Base-by-base conservation (phyloP, 2,113 vertebrate species). In the Isichthys henryi region DNA sequence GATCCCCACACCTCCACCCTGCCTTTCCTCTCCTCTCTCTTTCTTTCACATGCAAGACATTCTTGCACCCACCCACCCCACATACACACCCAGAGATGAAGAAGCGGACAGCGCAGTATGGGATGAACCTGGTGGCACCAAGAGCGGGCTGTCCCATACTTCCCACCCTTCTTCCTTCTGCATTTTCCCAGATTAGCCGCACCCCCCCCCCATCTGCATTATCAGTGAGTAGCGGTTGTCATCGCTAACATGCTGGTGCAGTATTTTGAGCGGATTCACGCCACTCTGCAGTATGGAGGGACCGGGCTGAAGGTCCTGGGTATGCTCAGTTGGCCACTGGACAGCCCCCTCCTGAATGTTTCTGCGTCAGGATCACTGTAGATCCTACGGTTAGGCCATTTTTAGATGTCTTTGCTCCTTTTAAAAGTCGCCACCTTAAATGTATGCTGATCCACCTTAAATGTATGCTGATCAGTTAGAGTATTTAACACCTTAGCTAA, bases 1-100 rank as follows among this genome's bases (percentile, higher is more conserved):
- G 92, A 95, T 74, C 11, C 43, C 48, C 70, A 4, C 10, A 9
- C 31, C 1, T 43, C 52, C 23, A n/a, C 21, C n/a, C 62, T 31
- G 9, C 62, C 52, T 46, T 83, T 80, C 85, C 45, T 35, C 52
- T 56, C 39, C 52, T 85, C 6, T 83, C 50, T 49, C 48, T 50
- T 45, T 58, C 86, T 43, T 88, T 31, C 15, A n/a, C 13, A 39
- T 62, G 35, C 39, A 21, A 43, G 52, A 31, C 17, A 56, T 48
- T 11, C 19, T 35, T 84, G 19, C 82, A 43, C 43, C 82, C 49
- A 35, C 19, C 56, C 43, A 56, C 27, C 21, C 85, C 85, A 27
- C 11, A n/a, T 52, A n/a, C 5, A 11, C 84, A n/a, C 86, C 27
- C 5, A 87, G 50, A 87, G 49, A 17, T 31, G 86, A 43, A 6